These are phyloP conservation scores for Parnassius orleans DNA, from an alignment of 2,888 invertebrate genomes.

Conservation along the genomic window DNA sequence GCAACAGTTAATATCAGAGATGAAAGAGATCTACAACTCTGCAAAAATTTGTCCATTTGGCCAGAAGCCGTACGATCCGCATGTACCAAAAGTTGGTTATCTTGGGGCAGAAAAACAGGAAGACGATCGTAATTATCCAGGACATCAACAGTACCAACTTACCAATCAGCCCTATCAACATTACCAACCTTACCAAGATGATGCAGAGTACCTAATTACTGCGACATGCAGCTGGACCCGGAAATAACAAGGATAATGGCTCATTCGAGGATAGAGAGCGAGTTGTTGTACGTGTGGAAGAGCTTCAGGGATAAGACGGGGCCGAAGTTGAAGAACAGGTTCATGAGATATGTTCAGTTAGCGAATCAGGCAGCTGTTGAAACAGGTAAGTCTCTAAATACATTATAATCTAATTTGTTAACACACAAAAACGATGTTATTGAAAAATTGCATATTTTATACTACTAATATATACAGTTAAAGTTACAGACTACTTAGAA, in stretches of 20 bases:
- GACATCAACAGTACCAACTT: conserved; percentile 56
- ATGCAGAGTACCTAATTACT: conserved; percentile 63
- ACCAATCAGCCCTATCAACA: conserved; percentile 57
- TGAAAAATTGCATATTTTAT: too few species aligned
- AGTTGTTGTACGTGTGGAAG: conserved; percentile 88
- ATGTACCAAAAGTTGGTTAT: conserved; percentile 50
- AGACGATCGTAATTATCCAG: conserved; percentile 41
- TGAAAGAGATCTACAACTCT: conserved; percentile 89
- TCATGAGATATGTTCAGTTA: conserved; percentile 88
- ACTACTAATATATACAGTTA: too few species aligned
- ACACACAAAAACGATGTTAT: too few species aligned
- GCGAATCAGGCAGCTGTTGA: conserved; percentile 89
- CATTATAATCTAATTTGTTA: too few species aligned
- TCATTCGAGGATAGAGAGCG: conserved; percentile 87
- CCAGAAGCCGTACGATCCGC: conserved; percentile 71
- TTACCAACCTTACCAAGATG: conserved; percentile 31
- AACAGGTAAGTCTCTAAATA: conserved; percentile 77
- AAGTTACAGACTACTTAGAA: too few species aligned
- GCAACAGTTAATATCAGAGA: conserved; percentile 86
- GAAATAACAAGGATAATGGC: conserved; percentile 85
- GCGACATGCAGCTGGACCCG: conserved; percentile 82
- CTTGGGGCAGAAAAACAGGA: conserved; percentile 37
- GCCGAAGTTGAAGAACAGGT: conserved; percentile 86
- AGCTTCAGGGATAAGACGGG: conserved; percentile 91
- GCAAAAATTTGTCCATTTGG: conserved; percentile 87